Base-by-base conservation (phyloP, 2,113 vertebrate species). In the Perognathus longimembris region DNA sequence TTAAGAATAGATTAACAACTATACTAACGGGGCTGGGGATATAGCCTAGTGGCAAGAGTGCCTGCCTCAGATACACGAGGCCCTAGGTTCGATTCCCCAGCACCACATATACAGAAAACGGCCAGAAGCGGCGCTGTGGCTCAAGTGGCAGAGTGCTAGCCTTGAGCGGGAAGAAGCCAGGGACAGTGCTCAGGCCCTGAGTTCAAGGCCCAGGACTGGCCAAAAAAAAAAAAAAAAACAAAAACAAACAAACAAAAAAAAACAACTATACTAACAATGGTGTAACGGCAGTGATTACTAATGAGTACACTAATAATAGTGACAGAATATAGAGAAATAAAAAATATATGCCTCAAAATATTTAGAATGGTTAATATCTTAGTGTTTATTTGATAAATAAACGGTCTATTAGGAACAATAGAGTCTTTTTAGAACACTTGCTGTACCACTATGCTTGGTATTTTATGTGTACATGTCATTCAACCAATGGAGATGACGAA, bases 311-410 rank as follows among this genome's bases (percentile, higher is more conserved):
- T 90, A 30, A 38, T 74, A 89, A 87, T 54, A 71, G 63, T 20
- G 15, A 24, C 24, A 71, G 20, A 92, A 92, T 70, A 88, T 28
- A 90, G 66, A 93, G 12, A 85, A 77, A 85, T 77, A 45, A 80
- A 54, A 17, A 9, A 80, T 75, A 5, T 94, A 10, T 84, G 4
- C 22, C 36, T 91, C 20, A 74, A 59, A 91, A n/a, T 3, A 61
- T 76, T 81, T 2, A 77, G 0, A 20, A 9, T 3, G 80, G 38
- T 61, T 92, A 83, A 75, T 79, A 66, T 32, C 20, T 61, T 50
- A 79, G 10, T 45, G 45, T 45, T 45, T 61, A 1, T 61, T 89
- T 63, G 6, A 32, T 89, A 71, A 88, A 81, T 38, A 28, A 75
- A 75, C 22, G 45, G 11, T 92, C 66, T 54, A 88, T 42, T 73